Percentiles rank a stretch among this genome's conserved stretches.
These are phyloP conservation scores for Dermatemys mawii DNA, from an alignment of 2,113 vertebrate genomes.

Conservation along the genomic window DNA sequence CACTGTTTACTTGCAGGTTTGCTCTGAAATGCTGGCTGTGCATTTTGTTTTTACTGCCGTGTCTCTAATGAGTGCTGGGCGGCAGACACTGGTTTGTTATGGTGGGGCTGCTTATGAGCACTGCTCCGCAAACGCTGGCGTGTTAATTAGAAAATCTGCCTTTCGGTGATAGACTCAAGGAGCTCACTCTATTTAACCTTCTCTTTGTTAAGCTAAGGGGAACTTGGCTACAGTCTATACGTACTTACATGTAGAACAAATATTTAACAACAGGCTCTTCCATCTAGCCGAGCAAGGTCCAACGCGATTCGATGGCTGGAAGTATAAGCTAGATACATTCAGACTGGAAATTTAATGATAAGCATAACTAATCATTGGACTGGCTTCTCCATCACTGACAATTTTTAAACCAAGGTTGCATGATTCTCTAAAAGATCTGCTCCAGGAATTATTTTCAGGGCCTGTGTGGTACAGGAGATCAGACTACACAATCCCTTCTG, in stretches of 20 bases:
- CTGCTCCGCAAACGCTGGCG: fast-evolving
- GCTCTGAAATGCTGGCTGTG: not conserved
- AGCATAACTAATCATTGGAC: not conserved
- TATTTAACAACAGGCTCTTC: not conserved
- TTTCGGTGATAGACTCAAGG: not conserved
- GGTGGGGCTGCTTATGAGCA: fast-evolving
- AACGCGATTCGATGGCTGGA: not conserved
- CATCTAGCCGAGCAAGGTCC: not conserved
- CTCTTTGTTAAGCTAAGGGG: too few species aligned
- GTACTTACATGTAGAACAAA: not conserved
- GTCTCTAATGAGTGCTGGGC: fast-evolving
- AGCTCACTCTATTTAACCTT: not conserved
- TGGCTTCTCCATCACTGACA: not conserved
- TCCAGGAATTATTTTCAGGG: not conserved
- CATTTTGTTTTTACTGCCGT: fast-evolving
- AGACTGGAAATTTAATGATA: not conserved
- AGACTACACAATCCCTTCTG: not conserved
- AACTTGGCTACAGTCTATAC: not conserved
- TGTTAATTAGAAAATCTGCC: not conserved
- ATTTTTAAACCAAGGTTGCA: not conserved
- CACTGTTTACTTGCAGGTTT: not conserved
- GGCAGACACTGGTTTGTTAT: not conserved
- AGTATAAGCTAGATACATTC: not conserved
- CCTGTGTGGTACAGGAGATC: too few species aligned
- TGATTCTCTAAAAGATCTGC: not conserved